These are phyloP conservation scores for Rhincodon typus DNA, from an alignment of 2,797 vertebrate genomes.

Conservation along the genomic window DNA sequence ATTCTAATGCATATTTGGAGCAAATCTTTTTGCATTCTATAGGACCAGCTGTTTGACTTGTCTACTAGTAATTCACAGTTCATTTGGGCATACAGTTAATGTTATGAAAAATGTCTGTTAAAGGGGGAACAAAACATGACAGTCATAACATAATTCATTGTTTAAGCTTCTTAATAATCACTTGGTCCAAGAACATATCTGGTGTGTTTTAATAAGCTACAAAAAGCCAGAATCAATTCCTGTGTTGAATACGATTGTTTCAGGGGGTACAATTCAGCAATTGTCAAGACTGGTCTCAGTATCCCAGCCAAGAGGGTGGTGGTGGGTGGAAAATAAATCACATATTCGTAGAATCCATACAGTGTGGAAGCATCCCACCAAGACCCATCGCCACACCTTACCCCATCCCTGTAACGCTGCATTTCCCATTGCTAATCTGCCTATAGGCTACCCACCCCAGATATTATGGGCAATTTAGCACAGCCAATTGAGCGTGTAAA, in stretches of 20 bases:
- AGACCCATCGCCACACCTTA: no score
- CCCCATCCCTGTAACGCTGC: no score
- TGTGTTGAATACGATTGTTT: not conserved
- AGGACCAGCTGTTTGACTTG: not conserved
- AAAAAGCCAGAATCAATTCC: no score
- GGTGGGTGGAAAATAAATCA: not conserved
- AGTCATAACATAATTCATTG: not conserved
- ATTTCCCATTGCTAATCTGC: no score
- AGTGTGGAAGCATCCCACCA: no score
- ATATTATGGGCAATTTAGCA: no score
- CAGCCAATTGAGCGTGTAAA: no score
- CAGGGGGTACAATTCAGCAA: not conserved
- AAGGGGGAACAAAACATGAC: not conserved
- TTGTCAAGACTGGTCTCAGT: not conserved
- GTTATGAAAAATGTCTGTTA: not conserved
- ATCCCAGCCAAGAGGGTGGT: not conserved
- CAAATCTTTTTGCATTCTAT: not conserved
- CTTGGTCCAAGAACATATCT: not conserved
- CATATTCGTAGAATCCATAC: no score
- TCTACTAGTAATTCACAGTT: not conserved
- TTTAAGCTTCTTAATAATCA: not conserved
- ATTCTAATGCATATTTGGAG: not conserved
- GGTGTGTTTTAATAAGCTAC: not conserved
- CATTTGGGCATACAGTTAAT: not conserved
- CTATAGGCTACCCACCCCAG: no score